Percentiles rank a stretch among this genome's conserved stretches.
Evolutionary conservation across 2,888 invertebrate species (phyloP).

Genomic region (Platycheirus rosarum): DNA sequence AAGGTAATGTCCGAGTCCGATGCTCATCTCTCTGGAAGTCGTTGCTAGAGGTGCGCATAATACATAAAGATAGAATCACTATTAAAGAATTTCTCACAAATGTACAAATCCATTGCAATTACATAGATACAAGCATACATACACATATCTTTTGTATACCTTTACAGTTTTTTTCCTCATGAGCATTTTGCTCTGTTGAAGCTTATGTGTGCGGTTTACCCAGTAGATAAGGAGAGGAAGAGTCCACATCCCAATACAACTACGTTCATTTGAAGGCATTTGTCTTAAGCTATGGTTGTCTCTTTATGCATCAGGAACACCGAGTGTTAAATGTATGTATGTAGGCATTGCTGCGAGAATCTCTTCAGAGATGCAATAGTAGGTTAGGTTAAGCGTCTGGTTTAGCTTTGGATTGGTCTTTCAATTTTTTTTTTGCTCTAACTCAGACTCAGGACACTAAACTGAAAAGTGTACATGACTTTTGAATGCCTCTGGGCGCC

Average conservation of each 20-base stretch:
- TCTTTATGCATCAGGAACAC: slow-evolving; percentile 6
- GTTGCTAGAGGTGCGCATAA: background rate
- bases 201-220: background rate
- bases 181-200: background rate
- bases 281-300: slow-evolving; percentile 5
- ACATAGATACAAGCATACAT: no score
- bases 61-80: background rate
- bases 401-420: slow-evolving; percentile 35
- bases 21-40: background rate
- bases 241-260: background rate
- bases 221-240: no score
- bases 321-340: background rate
- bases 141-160: no score
- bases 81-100: slow-evolving; percentile 40
- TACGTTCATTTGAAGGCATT: slow-evolving; percentile 14
- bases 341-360: slow-evolving; percentile 45
- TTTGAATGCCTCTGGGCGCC: slow-evolving; percentile 77
- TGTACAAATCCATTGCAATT: slow-evolving; percentile 41
- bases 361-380: slow-evolving; percentile 19
- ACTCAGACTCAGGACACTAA: slow-evolving; percentile 48
- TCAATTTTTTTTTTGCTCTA: slow-evolving; percentile 48
- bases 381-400: slow-evolving; percentile 2
- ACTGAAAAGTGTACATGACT: slow-evolving; percentile 72
- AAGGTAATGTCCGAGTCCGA: background rate
- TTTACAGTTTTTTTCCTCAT: slow-evolving; percentile 23